Evolutionary conservation across 2,888 invertebrate species (phyloP).

Genomic region (Barypeithes pellucidus): DNA sequence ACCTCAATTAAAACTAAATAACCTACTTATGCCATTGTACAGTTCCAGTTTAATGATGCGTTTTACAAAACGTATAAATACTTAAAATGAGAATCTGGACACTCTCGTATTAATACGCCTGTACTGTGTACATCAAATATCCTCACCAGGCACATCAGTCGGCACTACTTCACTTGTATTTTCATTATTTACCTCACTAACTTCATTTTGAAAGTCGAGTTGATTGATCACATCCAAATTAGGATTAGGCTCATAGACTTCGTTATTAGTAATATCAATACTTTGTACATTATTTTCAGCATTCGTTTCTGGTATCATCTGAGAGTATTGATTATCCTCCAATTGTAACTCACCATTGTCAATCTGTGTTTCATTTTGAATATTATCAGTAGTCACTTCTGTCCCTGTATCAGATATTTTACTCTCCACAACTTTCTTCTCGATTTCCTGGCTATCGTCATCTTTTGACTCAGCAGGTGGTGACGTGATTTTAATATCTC

Average conservation of each 20-base stretch:
- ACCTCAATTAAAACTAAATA: slow-evolving; percentile 12
- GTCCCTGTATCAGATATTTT: background rate
- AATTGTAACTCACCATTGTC: slow-evolving; percentile 13
- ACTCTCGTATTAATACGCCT: slow-evolving; percentile 42
- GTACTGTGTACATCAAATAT: slow-evolving; percentile 44
- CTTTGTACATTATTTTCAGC: slow-evolving; percentile 12
- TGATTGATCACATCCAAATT: slow-evolving; percentile 11
- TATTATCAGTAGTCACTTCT: background rate
- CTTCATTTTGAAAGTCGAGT: slow-evolving; percentile 2
- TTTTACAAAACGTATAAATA: slow-evolving; percentile 13
- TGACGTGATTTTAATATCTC: slow-evolving; percentile 32
- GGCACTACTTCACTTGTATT: slow-evolving; percentile 24
- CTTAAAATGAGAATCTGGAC: slow-evolving; percentile 35
- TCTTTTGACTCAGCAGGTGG: slow-evolving; percentile 21
- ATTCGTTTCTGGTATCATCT: background rate
- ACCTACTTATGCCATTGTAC: background rate
- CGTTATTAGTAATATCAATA: slow-evolving; percentile 15
- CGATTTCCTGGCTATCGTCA: slow-evolving; percentile 12
- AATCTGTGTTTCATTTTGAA: slow-evolving; percentile 8
- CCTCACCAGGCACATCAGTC: slow-evolving; percentile 14
- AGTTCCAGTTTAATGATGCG: slow-evolving; percentile 6
- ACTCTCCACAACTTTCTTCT: slow-evolving; percentile 13
- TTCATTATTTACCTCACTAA: slow-evolving; percentile 23
- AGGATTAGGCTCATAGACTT: slow-evolving; percentile 11
- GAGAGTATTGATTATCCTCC: slow-evolving; percentile 5